Conservation (phyloP, 2,888 invertebrate genomes). For the Ypsolopha sequella region DNA sequence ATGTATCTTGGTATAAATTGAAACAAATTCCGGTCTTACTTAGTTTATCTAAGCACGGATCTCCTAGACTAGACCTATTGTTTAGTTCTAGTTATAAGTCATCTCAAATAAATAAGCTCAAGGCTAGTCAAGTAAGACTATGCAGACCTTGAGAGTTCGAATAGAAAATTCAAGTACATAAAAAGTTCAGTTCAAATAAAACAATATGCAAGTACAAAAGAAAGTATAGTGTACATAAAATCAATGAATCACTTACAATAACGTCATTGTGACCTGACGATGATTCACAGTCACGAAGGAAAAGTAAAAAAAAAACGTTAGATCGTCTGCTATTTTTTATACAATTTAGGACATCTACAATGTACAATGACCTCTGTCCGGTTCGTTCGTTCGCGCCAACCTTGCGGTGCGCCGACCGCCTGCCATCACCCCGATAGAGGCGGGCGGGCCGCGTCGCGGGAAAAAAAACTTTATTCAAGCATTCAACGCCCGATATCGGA, state of each 20-base stretch:
- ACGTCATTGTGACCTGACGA: background rate
- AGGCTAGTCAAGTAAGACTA: no score
- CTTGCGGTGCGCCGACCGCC: slow-evolving; percentile 32
- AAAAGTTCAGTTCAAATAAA: no score
- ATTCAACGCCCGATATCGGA: background rate
- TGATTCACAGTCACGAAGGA: background rate
- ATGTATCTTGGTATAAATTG: no score
- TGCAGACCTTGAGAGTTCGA: no score
- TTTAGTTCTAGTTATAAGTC: no score
- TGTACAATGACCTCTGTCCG: slow-evolving; percentile 55
- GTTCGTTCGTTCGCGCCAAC: slow-evolving; percentile 40
- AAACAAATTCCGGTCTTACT: no score
- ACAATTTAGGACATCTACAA: slow-evolving; percentile 59
- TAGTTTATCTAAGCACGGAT: no score
- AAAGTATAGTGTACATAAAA: no score
- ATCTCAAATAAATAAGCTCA: no score
- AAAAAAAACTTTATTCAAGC: background rate
- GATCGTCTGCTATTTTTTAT: background rate
- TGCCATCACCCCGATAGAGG: slow-evolving; percentile 7
- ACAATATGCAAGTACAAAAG: no score
- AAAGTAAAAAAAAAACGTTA: background rate
- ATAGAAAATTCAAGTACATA: no score
- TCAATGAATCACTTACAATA: background rate
- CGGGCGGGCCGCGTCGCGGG: background rate
- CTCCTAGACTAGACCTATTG: no score